Evolutionary conservation across 2,797 vertebrate genomes (phyloP), one percentile per base, ranked within the genome.

Genomic region (Manis pentadactyla): DNA sequence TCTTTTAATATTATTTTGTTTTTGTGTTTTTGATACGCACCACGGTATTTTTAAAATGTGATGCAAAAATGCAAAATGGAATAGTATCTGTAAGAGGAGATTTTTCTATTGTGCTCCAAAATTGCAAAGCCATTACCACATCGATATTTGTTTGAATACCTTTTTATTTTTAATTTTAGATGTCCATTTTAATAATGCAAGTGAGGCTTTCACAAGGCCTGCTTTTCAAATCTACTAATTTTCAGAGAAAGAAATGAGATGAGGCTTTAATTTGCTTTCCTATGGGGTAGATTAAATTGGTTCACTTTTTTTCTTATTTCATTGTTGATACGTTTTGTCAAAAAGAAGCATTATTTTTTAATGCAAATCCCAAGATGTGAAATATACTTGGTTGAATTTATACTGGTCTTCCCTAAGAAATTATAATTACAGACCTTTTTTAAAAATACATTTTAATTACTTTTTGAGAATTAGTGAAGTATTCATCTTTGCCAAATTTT

Each of bases 221-320:
- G 11, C 14, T 82, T 84, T 97, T 90, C 18, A 94, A 63, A 59
- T 77, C 71, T 69, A 78, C 68, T 82, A 79, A 55, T 73, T 66
- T 90, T 69, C 7, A 46, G 39, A 88, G 39, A 64, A 94, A 90
- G 27, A 83, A 95, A 46, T 46, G 10, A 46, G 57, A 73, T 61
- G 83, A 85, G 4, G 13, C 29, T 92, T 90, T 96, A 77, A 91
- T 91, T 97, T 95, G n/a, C 53, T 87, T 87, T 96, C 31, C 25
- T 83, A 59, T 59, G 37, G 77, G 53, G 27, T 14, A 63, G 55
- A 82, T 87, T 92, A 87, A 90, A 93, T 57, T 90, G 51, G 37
- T 84, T 93, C 49, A 93, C 27, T 77, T 91, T 77, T 89, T 66
- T 93, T 59, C 42, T 96, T 85, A 63, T 73, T 90, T 96, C 51